These are phyloP conservation scores for Drosophila paramelanica DNA, from an alignment of 2,888 invertebrate genomes.

Conservation along the genomic window DNA sequence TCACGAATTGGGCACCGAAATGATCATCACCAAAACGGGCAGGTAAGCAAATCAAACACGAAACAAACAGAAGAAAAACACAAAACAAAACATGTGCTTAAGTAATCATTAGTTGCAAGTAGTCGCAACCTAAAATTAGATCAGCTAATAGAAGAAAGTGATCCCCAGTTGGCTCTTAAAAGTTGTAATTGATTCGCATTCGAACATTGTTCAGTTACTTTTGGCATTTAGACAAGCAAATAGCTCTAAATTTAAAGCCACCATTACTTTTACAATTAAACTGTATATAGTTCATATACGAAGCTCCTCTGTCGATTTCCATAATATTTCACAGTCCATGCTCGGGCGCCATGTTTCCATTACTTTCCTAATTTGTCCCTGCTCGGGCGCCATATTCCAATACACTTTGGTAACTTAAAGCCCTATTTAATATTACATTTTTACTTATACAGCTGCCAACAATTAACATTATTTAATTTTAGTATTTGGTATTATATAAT, in stretches of 20 bases:
- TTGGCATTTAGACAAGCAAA: not conserved
- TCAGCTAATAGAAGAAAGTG: conserved; percentile 16
- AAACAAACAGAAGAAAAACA: not conserved
- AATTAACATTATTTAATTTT: too few relatives aligned
- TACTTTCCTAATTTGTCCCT: too few relatives aligned
- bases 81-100: conserved; percentile 4
- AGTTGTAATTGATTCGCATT: not conserved
- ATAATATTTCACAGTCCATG: too few relatives aligned
- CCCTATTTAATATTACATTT: too few relatives aligned
- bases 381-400: too few relatives aligned
- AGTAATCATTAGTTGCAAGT: conserved; percentile 40
- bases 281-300: too few relatives aligned
- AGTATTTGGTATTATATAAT: too few relatives aligned
- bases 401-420: too few relatives aligned
- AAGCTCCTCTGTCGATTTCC: too few relatives aligned
- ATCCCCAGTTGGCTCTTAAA: not conserved
- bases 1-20: conserved; percentile 96
- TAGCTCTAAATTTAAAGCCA: not conserved
- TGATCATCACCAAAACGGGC: conserved; percentile 99
- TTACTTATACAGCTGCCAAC: too few relatives aligned
- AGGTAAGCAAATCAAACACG: conserved; percentile 87
- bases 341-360: too few relatives aligned
- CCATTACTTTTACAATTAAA: too few relatives aligned
- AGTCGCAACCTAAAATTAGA: not conserved
- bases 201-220: not conserved